These are phyloP conservation scores for Megaceryle maxima DNA, from an alignment of 2,113 vertebrate species.

Conservation along the genomic window DNA sequence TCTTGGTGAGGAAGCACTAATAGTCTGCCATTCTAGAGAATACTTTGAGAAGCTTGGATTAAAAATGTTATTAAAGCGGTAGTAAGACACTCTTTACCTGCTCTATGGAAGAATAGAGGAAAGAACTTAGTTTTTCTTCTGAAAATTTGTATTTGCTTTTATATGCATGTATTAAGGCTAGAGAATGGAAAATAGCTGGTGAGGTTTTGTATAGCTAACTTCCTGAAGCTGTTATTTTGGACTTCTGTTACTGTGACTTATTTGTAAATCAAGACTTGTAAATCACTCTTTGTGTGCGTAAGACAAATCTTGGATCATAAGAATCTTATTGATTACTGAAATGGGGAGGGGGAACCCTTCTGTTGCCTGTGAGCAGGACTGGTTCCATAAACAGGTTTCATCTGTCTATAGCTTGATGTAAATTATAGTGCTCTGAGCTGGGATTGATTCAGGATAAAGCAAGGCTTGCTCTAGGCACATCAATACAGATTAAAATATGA, in stretches of 20 bases:
- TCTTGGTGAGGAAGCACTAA: not conserved
- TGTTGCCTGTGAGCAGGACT: not conserved
- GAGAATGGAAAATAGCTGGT: not conserved
- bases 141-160: rapidly evolving
- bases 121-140: not conserved
- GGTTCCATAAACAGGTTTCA: not conserved
- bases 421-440: not conserved
- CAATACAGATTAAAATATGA: constrained; percentile 4
- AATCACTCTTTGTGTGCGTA: not conserved
- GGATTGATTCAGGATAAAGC: not conserved
- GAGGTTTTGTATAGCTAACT: not conserved
- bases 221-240: not conserved
- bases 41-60: not conserved
- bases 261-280: not conserved
- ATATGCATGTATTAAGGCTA: not conserved
- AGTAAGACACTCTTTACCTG: not conserved
- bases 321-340: not conserved
- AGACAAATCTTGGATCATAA: not conserved
- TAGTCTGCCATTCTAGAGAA: not conserved
- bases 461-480: not conserved
- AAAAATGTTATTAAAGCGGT: not conserved
- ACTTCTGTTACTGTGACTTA: not conserved
- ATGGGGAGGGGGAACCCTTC: not conserved
- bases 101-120: not conserved
- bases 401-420: not conserved